Evolutionary conservation across 1,140 invertebrate species (phyloP).

Genomic region (Drosophila kohkoa): DNA sequence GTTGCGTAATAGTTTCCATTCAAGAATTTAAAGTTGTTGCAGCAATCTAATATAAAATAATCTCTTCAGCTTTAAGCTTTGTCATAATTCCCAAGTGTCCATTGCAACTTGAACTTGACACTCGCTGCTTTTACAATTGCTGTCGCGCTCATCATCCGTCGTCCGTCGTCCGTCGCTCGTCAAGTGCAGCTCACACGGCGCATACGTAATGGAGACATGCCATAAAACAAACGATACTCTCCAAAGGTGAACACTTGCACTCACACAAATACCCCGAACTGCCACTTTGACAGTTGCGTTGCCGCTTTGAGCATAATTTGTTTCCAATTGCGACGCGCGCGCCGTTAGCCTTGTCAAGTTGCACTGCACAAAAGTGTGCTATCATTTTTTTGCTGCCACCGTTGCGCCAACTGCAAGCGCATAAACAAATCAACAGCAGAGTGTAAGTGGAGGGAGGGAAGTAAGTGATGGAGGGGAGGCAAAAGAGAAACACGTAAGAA

Average conservation of each 20-base stretch:
- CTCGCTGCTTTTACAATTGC: background rate
- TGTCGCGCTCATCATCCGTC: background rate
- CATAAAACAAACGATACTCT: constrained; percentile 43
- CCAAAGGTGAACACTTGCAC: constrained; percentile 33
- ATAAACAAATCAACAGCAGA: constrained; percentile 73
- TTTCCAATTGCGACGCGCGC: constrained; percentile 72
- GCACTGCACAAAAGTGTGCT: constrained; percentile 45
- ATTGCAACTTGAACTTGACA: constrained; percentile 34
- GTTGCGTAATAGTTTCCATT: constrained; percentile 1
- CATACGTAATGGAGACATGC: constrained; percentile 52
- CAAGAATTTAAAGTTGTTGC: background rate
- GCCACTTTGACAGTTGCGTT: constrained; percentile 53
- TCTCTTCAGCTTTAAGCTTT: too few relatives aligned
- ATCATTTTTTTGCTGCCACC: constrained; percentile 47
- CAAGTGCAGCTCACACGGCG: constrained; percentile 19
- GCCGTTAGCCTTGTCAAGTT: constrained; percentile 44
- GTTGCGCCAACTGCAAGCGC: constrained; percentile 38
- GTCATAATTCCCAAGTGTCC: constrained; percentile 21
- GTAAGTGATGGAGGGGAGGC: constrained; percentile 7
- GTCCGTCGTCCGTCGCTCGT: background rate
- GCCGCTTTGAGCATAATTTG: constrained; percentile 78
- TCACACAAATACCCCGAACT: constrained; percentile 16
- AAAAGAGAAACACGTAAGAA: constrained; percentile 4
- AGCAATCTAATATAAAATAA: too few relatives aligned
- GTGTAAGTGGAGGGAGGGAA: background rate